A percentile compares a stretch with the other conserved stretches of the same genome.
phyloP scores from a whole-genome alignment of 2,797 vertebrate genomes.

The Phrynocephalus forsythii region DNA sequence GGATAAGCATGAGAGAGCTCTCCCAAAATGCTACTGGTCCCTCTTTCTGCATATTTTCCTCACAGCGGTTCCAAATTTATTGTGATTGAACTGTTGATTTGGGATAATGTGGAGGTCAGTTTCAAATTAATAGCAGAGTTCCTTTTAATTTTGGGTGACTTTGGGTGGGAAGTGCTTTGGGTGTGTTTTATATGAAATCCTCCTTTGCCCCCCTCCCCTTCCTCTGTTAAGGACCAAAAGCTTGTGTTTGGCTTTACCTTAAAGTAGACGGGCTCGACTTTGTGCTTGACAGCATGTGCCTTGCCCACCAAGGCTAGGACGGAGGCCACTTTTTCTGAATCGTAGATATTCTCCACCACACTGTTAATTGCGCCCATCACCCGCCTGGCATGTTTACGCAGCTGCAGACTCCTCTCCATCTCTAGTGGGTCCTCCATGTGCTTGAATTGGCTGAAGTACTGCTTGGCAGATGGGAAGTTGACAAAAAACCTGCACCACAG shows the following conservation, averaged over 20 bases:
- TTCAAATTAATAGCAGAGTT: background rate
- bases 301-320: slow-evolving; percentile 92
- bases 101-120: background rate
- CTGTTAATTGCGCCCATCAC: slow-evolving; percentile 96
- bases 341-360: slow-evolving; percentile 93
- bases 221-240: background rate
- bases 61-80: background rate
- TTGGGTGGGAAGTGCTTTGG: background rate
- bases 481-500: slow-evolving; percentile 88
- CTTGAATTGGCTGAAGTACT: slow-evolving; percentile 98
- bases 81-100: background rate
- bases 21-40: background rate
- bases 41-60: background rate
- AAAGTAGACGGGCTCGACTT: slow-evolving; percentile 97
- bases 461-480: slow-evolving; percentile 96
- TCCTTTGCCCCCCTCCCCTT: background rate
- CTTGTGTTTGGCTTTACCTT: slow-evolving; percentile 81
- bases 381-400: slow-evolving; percentile 90
- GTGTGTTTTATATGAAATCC: background rate
- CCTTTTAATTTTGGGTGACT: background rate
- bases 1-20: too few relatives aligned
- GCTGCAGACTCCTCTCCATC: slow-evolving; percentile 92
- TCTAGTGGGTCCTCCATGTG: slow-evolving; percentile 93
- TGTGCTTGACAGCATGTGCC: slow-evolving; percentile 95
- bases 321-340: slow-evolving; percentile 92